Conservation (phyloP, 2,888 invertebrate genomes). For the Meteorus cinctellus region DNA sequence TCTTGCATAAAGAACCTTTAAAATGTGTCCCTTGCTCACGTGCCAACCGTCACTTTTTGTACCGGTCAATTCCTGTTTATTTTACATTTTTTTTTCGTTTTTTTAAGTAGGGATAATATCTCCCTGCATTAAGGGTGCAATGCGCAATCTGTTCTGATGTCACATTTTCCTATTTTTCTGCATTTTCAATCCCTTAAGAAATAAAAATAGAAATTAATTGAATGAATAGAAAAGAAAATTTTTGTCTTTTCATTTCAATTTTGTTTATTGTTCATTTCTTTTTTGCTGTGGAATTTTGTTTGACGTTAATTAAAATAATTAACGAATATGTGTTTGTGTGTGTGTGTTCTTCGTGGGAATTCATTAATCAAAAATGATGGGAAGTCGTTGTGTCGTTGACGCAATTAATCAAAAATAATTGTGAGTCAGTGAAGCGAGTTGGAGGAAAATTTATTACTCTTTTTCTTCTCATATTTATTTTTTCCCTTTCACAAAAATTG, state of each 20-base stretch:
- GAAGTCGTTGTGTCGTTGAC: neutral
- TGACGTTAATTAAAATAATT: constrained; percentile 4
- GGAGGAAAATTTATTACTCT: neutral
- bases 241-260: neutral
- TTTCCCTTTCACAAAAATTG: neutral
- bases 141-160: no score
- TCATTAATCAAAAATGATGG: constrained; percentile 3
- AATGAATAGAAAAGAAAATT: neutral
- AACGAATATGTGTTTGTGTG: neutral
- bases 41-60: constrained; percentile 50
- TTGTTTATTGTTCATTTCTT: neutral
- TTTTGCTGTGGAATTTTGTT: neutral
- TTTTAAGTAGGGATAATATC: no score
- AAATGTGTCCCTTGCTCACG: constrained; percentile 41
- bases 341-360: neutral
- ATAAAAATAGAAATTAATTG: neutral
- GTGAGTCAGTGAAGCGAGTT: neutral
- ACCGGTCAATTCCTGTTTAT: constrained; percentile 53
- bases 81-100: neutral
- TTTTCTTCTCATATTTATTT: neutral
- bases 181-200: neutral
- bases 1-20: constrained; percentile 31
- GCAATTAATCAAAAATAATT: constrained; percentile 13
- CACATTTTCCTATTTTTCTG: no score
- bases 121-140: no score